Evolutionary conservation across 2,113 vertebrate genomes (phyloP).

Genomic region (Chinchilla lanigera): DNA sequence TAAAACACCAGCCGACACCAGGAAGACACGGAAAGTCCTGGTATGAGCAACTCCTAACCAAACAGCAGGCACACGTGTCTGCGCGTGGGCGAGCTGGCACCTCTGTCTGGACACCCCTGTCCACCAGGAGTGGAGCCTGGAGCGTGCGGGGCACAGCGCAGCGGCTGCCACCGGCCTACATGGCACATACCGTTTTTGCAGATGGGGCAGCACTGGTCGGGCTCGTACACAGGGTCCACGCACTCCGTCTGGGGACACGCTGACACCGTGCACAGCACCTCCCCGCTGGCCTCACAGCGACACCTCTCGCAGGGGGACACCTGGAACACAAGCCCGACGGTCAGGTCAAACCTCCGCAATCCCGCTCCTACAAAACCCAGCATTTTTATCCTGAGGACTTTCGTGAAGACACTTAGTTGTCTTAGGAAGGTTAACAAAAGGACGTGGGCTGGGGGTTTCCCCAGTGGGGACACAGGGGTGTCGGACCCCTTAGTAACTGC

Average conservation of each 20-base stretch:
- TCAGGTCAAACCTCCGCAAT: neutral
- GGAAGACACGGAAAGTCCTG: rapidly evolving
- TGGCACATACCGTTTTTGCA: conserved; percentile 95
- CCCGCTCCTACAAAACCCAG: rapidly evolving
- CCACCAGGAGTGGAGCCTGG: rapidly evolving
- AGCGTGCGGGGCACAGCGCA: rapidly evolving
- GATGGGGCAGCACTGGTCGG: conserved; percentile 98
- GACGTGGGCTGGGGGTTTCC: rapidly evolving
- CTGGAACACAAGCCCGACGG: conserved; percentile 86
- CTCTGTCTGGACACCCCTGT: rapidly evolving
- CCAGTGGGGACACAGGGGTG: rapidly evolving
- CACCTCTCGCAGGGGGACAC: conserved; percentile 97
- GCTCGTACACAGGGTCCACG: conserved; percentile 98
- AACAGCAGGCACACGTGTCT: rapidly evolving
- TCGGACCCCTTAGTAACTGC: rapidly evolving
- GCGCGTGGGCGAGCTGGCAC: rapidly evolving
- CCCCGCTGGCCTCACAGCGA: conserved; percentile 95
- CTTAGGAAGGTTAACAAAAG: neutral
- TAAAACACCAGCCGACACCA: neutral
- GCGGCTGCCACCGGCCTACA: rapidly evolving
- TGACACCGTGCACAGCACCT: conserved; percentile 96
- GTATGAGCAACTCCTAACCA: rapidly evolving
- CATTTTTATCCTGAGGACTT: neutral
- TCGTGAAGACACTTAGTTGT: rapidly evolving
- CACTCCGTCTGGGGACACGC: conserved; percentile 98